Evolutionary conservation across 2,797 vertebrate genomes (phyloP).

Genomic region (Cossypha niveicapilla): DNA sequence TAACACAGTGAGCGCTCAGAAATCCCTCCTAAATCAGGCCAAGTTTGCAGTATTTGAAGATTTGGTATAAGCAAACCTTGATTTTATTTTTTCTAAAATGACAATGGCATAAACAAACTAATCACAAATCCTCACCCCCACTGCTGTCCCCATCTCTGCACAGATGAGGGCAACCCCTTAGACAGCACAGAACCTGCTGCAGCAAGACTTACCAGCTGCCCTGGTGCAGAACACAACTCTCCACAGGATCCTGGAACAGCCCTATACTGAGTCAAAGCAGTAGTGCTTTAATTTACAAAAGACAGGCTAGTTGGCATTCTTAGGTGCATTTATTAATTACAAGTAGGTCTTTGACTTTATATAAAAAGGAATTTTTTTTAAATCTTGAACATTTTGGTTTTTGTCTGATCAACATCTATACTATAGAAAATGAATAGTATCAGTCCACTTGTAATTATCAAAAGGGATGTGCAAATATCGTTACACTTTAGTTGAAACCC

Average conservation of each 20-base stretch:
- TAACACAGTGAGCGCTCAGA: neutral
- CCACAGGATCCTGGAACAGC: neutral
- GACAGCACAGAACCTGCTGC: neutral
- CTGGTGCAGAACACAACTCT: neutral
- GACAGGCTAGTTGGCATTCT: constrained; percentile 50
- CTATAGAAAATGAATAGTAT: constrained; percentile 38
- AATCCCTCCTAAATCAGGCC: neutral
- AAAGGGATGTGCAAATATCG: constrained; percentile 61
- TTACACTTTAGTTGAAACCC: constrained; percentile 17
- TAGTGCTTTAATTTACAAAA: constrained; percentile 43
- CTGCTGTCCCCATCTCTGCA: neutral
- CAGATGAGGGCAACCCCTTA: neutral
- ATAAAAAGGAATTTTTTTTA: constrained; percentile 30
- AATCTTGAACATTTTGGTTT: constrained; percentile 53
- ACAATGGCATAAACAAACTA: neutral
- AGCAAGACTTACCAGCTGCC: neutral
- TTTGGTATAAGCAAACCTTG: constrained; percentile 57
- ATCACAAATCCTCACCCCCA: neutral
- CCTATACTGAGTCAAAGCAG: neutral
- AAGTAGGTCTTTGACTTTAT: constrained; percentile 32
- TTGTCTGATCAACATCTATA: neutral
- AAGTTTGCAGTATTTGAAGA: neutral
- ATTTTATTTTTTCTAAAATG: neutral
- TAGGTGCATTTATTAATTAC: constrained; percentile 60
- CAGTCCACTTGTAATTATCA: constrained; percentile 42